Evolutionary conservation across 2,888 invertebrate genomes (phyloP).

Genomic region (Ommatoiulus sabulosus): DNA sequence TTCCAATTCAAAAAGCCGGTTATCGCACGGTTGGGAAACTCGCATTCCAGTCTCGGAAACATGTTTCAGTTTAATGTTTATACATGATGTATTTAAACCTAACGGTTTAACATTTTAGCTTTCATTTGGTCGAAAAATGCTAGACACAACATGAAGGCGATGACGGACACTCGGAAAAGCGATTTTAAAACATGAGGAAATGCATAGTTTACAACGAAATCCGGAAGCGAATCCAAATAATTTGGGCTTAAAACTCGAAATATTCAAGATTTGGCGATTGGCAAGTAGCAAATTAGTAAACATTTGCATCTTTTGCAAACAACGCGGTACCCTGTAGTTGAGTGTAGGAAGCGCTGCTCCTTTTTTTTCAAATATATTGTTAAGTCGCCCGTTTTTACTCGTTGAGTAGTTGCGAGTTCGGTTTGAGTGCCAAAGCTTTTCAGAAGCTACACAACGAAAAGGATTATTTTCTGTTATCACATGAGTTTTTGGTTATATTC

Average conservation of each 20-base stretch:
- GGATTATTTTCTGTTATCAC: background rate
- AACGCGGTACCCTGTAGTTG: background rate
- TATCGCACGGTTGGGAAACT: too few species aligned
- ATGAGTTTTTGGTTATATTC: background rate
- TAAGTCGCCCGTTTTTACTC: background rate
- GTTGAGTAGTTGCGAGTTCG: background rate
- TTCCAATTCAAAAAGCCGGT: too few species aligned
- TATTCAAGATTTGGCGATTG: background rate
- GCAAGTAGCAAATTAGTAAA: constrained; percentile 16
- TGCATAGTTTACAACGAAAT: background rate
- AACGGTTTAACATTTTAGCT: too few species aligned
- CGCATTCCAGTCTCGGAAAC: too few species aligned
- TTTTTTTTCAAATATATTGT: background rate
- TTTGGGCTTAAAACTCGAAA: background rate
- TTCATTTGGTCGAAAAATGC: background rate
- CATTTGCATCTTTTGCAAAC: constrained; percentile 18
- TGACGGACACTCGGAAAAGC: background rate
- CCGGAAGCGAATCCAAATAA: background rate
- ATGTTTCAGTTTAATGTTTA: too few species aligned
- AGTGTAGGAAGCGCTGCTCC: background rate
- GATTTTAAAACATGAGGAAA: background rate
- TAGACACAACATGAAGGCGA: background rate
- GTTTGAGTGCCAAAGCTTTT: background rate
- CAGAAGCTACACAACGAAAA: background rate
- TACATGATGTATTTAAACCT: too few species aligned